Evolutionary conservation across 2,888 invertebrate species (phyloP).

Genomic region (Synanthedon formicaeformis): DNA sequence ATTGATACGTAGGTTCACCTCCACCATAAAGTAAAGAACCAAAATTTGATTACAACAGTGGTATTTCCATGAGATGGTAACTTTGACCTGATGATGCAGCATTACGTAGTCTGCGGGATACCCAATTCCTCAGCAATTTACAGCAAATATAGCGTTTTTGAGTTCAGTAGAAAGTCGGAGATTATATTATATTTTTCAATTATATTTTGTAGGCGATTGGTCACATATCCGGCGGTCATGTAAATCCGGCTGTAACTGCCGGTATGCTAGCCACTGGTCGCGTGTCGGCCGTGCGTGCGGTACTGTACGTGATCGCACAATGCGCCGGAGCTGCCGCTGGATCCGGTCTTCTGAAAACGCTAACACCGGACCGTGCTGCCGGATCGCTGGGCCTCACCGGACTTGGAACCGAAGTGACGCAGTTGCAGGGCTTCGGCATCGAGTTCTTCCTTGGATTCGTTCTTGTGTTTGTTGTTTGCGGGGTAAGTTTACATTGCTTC

Average conservation of each 20-base stretch:
- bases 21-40: slow-evolving; percentile 12
- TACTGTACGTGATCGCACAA: slow-evolving; percentile 86
- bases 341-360: slow-evolving; percentile 78
- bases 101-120: no score
- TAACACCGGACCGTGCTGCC: slow-evolving; percentile 75
- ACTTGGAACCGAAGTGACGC: slow-evolving; percentile 71
- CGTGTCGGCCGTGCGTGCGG: slow-evolving; percentile 78
- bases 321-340: slow-evolving; percentile 86
- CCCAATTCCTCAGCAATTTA: no score
- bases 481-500: slow-evolving; percentile 62
- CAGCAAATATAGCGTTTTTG: no score
- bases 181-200: no score
- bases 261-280: slow-evolving; percentile 85
- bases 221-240: slow-evolving; percentile 90
- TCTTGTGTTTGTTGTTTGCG: slow-evolving; percentile 90
- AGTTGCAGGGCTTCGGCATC: slow-evolving; percentile 87
- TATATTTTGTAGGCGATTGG: slow-evolving; percentile 75
- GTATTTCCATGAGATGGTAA: no score
- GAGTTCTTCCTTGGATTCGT: slow-evolving; percentile 92
- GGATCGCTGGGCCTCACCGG: slow-evolving; percentile 77
- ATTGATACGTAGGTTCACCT: slow-evolving; percentile 7
- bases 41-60: neutral
- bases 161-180: no score
- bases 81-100: no score
- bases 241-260: slow-evolving; percentile 92